phyloP scores from a whole-genome alignment of 2,888 invertebrate genomes.

The Polymixis flavicincta region DNA sequence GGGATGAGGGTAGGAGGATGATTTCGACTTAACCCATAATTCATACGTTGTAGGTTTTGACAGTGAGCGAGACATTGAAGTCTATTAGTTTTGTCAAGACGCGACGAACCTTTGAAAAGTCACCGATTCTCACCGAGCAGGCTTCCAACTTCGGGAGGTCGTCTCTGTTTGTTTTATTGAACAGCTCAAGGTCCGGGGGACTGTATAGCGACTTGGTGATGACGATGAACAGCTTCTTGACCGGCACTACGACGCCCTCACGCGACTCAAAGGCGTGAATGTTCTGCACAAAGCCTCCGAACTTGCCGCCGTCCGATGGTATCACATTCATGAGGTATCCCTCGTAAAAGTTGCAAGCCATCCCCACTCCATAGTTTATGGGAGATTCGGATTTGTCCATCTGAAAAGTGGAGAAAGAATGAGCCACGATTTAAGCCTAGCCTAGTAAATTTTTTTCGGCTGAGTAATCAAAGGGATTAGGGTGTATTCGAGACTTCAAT shows the following conservation, averaged over 20 bases:
- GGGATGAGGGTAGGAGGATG: background rate
- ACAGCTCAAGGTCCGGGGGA: constrained; percentile 88
- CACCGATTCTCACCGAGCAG: constrained; percentile 78
- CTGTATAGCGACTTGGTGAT: constrained; percentile 91
- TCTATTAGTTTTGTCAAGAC: constrained; percentile 6
- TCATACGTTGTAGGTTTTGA: background rate
- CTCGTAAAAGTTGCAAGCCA: constrained; percentile 92
- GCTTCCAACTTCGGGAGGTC: constrained; percentile 83
- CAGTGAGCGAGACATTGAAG: constrained; percentile 11
- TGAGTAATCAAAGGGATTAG: background rate
- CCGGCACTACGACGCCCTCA: constrained; percentile 86
- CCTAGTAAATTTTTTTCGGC: background rate
- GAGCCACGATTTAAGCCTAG: background rate
- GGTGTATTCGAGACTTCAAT: background rate
- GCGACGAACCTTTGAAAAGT: constrained; percentile 40
- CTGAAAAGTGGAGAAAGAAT: constrained; percentile 36
- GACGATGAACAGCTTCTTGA: constrained; percentile 91
- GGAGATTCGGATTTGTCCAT: constrained; percentile 36
- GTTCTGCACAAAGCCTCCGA: constrained; percentile 81
- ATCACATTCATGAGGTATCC: constrained; percentile 91
- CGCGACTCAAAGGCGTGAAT: constrained; percentile 82
- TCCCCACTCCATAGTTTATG: constrained; percentile 91
- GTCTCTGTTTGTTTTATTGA: constrained; percentile 74
- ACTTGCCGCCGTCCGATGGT: constrained; percentile 83
- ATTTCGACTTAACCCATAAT: background rate